A percentile compares a stretch with the other conserved stretches of the same genome.
phyloP scores from a whole-genome alignment of 2,113 vertebrate genomes.

The Eonycteris spelaea region DNA sequence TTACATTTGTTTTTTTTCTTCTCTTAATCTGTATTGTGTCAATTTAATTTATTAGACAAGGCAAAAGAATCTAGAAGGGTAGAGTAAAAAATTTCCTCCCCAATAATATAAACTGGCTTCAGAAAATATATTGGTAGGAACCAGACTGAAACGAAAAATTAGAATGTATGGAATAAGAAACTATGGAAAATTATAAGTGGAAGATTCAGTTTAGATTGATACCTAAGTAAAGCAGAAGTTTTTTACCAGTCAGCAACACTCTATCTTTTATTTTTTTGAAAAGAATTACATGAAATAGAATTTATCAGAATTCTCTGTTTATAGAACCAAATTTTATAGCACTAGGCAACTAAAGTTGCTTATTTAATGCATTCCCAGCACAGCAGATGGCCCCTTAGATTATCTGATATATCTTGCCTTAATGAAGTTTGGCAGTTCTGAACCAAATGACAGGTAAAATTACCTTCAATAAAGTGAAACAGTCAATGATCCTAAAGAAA shows the following conservation, averaged over 20 bases:
- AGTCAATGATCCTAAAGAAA: neutral
- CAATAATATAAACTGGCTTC: neutral
- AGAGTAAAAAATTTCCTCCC: neutral
- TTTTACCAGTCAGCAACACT: neutral
- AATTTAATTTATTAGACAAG: neutral
- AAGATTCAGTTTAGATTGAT: neutral
- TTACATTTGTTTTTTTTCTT: neutral
- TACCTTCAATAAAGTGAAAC: neutral
- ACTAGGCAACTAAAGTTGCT: neutral
- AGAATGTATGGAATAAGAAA: neutral
- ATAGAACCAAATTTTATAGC: neutral
- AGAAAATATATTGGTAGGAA: neutral
- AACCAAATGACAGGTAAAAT: neutral
- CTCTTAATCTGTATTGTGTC: too few relatives aligned
- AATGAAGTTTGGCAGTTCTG: neutral
- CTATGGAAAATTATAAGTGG: neutral
- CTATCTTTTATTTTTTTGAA: neutral
- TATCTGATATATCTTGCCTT: neutral
- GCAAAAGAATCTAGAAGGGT: neutral
- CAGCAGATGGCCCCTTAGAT: neutral
- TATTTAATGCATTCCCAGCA: neutral
- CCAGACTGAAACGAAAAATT: neutral
- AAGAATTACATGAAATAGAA: neutral
- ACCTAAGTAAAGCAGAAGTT: neutral
- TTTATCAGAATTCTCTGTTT: neutral